phyloP scores from a whole-genome alignment of 2,797 vertebrate species.

The Lophura swinhoii region DNA sequence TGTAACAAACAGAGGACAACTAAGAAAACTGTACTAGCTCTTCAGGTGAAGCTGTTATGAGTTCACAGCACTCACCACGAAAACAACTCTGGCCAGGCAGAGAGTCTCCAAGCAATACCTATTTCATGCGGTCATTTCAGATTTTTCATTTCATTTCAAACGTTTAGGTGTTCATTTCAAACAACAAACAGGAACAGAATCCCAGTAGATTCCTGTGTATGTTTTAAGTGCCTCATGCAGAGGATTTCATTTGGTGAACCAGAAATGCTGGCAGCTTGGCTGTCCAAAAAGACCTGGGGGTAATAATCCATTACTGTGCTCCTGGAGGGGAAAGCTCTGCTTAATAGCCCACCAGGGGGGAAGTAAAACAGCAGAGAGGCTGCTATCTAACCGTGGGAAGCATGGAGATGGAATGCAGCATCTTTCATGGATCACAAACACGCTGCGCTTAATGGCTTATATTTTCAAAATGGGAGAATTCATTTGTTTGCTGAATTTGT shows the following conservation, averaged over 20 bases:
- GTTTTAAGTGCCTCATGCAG: neutral
- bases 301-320: neutral
- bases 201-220: neutral
- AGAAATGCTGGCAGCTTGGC: neutral
- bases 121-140: neutral
- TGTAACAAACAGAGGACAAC: neutral
- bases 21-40: neutral
- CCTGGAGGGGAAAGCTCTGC: neutral
- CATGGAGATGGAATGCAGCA: neutral
- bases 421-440: neutral
- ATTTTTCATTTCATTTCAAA: conserved; percentile 21
- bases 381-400: neutral
- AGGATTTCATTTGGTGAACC: neutral
- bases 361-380: neutral
- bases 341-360: neutral
- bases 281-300: neutral
- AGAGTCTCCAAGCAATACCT: neutral
- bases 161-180: neutral
- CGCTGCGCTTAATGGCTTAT: neutral
- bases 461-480: neutral
- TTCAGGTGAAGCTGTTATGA: neutral
- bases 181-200: neutral
- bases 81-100: neutral
- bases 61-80: neutral
- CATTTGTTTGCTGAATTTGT: neutral